A percentile compares a stretch with the other conserved stretches of the same genome.
These are phyloP conservation scores for Dendroctonus valens DNA, from an alignment of 1,140 invertebrate species.

Conservation along the genomic window DNA sequence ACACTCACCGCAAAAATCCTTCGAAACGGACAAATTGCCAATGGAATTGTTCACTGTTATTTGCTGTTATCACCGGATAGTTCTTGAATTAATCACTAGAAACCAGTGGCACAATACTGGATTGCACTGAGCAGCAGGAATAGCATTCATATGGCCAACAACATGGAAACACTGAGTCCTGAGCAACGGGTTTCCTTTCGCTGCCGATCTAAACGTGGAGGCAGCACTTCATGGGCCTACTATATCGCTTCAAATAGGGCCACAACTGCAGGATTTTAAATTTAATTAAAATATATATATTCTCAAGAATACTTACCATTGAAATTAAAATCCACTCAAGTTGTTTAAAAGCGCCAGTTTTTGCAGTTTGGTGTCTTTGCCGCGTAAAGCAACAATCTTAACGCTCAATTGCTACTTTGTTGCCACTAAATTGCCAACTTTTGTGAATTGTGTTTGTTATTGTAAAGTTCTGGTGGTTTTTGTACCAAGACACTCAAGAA, in stretches of 20 bases:
- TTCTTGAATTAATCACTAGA: neutral
- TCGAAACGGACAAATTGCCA: constrained; percentile 3
- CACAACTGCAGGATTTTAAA: too few relatives aligned
- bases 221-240: constrained; percentile 4
- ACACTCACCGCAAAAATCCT: constrained; percentile 8
- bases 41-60: constrained; percentile 1
- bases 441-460: too few relatives aligned
- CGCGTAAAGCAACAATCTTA: too few relatives aligned
- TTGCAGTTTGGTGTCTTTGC: too few relatives aligned
- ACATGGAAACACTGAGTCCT: constrained; percentile 5
- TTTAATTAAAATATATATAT: too few relatives aligned
- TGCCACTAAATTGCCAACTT: too few relatives aligned
- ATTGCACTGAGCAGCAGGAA: neutral
- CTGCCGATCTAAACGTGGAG: constrained; percentile 1
- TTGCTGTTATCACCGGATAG: constrained; percentile 8
- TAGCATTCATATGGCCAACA: neutral
- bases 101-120: constrained; percentile 8
- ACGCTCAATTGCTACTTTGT: too few relatives aligned
- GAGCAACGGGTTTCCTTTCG: neutral
- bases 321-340: too few relatives aligned
- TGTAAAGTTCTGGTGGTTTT: too few relatives aligned
- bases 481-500: too few relatives aligned
- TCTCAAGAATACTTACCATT: too few relatives aligned
- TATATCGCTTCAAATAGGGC: neutral
- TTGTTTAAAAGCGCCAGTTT: too few relatives aligned